Percentiles rank a stretch among this genome's conserved stretches.
phyloP scores from a whole-genome alignment of 1,140 invertebrate species.

The Venustaconcha ellipsiformis region DNA sequence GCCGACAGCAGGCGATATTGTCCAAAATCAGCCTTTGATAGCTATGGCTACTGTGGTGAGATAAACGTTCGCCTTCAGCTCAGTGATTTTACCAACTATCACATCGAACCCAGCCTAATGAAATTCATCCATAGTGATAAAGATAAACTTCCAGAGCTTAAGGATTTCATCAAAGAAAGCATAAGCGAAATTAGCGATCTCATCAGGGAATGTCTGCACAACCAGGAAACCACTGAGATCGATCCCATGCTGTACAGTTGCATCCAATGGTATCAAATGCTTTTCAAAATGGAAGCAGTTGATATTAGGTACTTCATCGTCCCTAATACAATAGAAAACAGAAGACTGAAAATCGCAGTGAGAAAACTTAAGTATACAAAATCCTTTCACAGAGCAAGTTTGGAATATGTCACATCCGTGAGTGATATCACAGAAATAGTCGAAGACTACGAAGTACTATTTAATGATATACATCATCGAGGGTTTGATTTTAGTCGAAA shows the following conservation, averaged over 20 bases:
- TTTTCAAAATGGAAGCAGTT: slow-evolving; percentile 16
- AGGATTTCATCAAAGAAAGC: slow-evolving; percentile 20
- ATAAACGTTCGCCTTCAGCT: slow-evolving; percentile 31
- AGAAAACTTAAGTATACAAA: slow-evolving; percentile 32
- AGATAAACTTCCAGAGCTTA: not conserved
- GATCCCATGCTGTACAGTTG: slow-evolving; percentile 3
- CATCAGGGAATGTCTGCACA: slow-evolving; percentile 29
- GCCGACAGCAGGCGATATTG: slow-evolving; percentile 9
- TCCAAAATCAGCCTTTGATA: slow-evolving; percentile 11
- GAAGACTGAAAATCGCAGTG: slow-evolving; percentile 25
- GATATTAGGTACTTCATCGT: slow-evolving; percentile 10
- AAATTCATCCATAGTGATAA: slow-evolving; percentile 4
- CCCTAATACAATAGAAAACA: slow-evolving; percentile 8
- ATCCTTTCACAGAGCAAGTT: not conserved
- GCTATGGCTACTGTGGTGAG: slow-evolving; percentile 26
- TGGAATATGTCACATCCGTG: slow-evolving; percentile 15
- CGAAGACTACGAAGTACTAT: slow-evolving; percentile 22
- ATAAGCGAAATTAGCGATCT: slow-evolving; percentile 27
- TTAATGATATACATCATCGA: slow-evolving; percentile 6
- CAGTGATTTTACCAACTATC: slow-evolving; percentile 23
- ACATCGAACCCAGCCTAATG: not conserved
- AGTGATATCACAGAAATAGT: slow-evolving; percentile 21
- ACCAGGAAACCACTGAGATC: slow-evolving; percentile 8
- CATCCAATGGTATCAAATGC: slow-evolving; percentile 13
- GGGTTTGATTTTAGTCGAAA: slow-evolving; percentile 3